phyloP scores from a whole-genome alignment of 2,113 vertebrate genomes.

The Nothobranchius kuhntae region DNA sequence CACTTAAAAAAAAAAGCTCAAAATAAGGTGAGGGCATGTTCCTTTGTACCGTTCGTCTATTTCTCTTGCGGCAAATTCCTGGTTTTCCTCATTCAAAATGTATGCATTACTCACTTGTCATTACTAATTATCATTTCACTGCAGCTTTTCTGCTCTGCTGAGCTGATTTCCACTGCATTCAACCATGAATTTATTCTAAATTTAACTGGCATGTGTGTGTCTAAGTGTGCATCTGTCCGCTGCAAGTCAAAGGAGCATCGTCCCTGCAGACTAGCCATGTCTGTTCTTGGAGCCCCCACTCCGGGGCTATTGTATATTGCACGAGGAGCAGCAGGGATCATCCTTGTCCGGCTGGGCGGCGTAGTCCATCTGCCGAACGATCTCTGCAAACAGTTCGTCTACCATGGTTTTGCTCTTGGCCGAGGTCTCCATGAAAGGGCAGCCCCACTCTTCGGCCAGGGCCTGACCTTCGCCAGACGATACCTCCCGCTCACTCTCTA shows the following conservation, averaged over 20 bases:
- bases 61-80: slow-evolving; percentile 60
- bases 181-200: slow-evolving; percentile 47
- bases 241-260: slow-evolving; percentile 35
- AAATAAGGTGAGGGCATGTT: slow-evolving; percentile 73
- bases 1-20: slow-evolving; percentile 27
- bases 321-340: slow-evolving; percentile 97
- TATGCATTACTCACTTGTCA: slow-evolving; percentile 55
- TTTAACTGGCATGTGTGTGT: slow-evolving; percentile 52
- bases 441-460: slow-evolving; percentile 98
- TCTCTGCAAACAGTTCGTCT: slow-evolving; percentile 98
- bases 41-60: slow-evolving; percentile 45
- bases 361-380: slow-evolving; percentile 99
- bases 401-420: slow-evolving; percentile 99
- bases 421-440: slow-evolving; percentile 99
- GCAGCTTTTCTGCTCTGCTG: slow-evolving; percentile 63
- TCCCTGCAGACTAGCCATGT: slow-evolving; percentile 24
- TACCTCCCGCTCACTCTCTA: slow-evolving; percentile 97
- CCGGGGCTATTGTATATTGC: slow-evolving; percentile 95
- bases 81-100: slow-evolving; percentile 49
- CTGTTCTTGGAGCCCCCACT: slow-evolving; percentile 24
- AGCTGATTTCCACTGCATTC: slow-evolving; percentile 61
- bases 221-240: slow-evolving; percentile 45
- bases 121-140: slow-evolving; percentile 54
- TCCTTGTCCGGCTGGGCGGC: slow-evolving; percentile 98
- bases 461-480: slow-evolving; percentile 92